Evolutionary conservation across 30 jellyfish, hydroid and myxozoan species (phyloP).

Genomic region (Rhopilema esculentum): DNA sequence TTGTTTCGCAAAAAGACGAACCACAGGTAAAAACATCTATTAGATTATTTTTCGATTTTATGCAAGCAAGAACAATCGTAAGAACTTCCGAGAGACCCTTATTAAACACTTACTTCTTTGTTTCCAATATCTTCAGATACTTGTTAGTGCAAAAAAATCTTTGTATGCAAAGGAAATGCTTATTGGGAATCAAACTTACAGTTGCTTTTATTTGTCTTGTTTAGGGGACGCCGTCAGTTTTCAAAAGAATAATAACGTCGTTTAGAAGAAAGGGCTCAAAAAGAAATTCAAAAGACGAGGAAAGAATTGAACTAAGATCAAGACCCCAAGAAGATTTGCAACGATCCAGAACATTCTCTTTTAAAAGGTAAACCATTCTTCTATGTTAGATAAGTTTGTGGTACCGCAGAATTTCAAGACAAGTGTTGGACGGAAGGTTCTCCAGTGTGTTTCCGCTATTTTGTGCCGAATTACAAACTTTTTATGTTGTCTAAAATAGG

Average conservation of each 20-base stretch:
- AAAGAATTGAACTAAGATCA: constrained; percentile 38
- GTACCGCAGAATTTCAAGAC: background rate
- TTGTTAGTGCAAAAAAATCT: too few relatives aligned
- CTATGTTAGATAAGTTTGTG: background rate
- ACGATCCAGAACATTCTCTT: constrained; percentile 45
- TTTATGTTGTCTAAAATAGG: too few relatives aligned
- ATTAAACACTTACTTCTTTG: too few relatives aligned
- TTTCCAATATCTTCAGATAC: too few relatives aligned
- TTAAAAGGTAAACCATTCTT: constrained; percentile 25
- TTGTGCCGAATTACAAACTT: too few relatives aligned
- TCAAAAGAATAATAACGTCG: constrained; percentile 72
- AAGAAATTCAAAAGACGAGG: constrained; percentile 43
- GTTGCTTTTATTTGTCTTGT: background rate
- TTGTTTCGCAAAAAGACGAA: too few relatives aligned
- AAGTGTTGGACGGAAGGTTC: background rate
- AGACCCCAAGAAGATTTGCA: constrained; percentile 35
- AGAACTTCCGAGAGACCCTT: too few relatives aligned
- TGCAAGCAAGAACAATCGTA: too few relatives aligned
- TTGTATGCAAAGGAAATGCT: too few relatives aligned
- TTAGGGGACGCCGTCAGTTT: constrained; percentile 83
- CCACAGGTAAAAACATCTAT: too few relatives aligned
- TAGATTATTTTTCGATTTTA: too few relatives aligned
- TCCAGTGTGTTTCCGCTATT: too few relatives aligned
- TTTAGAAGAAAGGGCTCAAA: constrained; percentile 65
- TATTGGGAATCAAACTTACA: background rate